Base-by-base conservation (phyloP, 1,140 invertebrate species). In the Mercenaria mercenaria region DNA sequence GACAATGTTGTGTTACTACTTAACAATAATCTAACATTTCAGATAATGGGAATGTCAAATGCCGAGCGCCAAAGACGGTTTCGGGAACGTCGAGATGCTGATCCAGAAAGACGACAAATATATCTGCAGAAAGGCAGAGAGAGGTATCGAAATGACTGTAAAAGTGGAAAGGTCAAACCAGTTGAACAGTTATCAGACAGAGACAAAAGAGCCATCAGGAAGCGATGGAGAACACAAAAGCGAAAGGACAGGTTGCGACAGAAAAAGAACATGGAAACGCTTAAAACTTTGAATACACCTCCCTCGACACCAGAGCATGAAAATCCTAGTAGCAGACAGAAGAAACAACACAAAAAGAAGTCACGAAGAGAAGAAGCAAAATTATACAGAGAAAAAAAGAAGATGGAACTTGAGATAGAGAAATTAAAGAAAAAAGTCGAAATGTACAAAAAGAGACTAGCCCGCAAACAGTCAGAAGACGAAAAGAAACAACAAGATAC, bases 371-470 rank as follows among this genome's bases (percentile, higher is more conserved):
- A 80, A 32, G 76, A 80, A 80, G 32, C 76, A 52, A 80, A 80
- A 29, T 50, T 39, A 8, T 80, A 80, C 29, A 80, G 41, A 26
- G 15, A 47, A 79, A 8, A 34, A 47, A 39, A 79, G 41, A 47
- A 82, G 64, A 29, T 82, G 29, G 52, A 82, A 82, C 26, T 61
- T 20, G 52, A 64, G 34, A 59, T 82, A 29, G 23, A 82, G 13
- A 82, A 3, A 37, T 20, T 61, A 23, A 82, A 64, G 52, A 64
- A 52, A 47, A 83, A 83, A 32, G 59, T 83, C 43, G 81, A 83
- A 67, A 52, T 83, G 34, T 23, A 83, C 59, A 83, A 83, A 83
- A 29, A 83, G 81, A 83, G n/a, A n/a, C n/a, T n/a, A n/a, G n/a
- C n/a, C n/a, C n/a, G 79, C 26, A 82, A 82, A 39, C n/a, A 82